Conservation (phyloP, 1,140 invertebrate genomes). For the Drosophila biarmipes region DNA sequence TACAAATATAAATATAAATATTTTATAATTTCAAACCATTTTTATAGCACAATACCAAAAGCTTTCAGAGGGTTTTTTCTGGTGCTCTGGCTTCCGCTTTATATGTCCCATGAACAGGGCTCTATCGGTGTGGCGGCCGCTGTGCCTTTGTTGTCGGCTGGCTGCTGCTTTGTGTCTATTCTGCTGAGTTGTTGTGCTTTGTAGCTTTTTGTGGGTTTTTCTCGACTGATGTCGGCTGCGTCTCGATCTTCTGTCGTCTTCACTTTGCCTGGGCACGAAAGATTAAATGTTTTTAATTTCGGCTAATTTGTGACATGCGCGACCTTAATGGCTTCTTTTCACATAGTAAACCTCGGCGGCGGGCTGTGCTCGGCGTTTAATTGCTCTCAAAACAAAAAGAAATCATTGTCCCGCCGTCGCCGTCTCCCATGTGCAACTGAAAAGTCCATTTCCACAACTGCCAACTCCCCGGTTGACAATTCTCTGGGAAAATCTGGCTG, state of each 20-base stretch:
- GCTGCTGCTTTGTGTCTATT: conserved; percentile 36
- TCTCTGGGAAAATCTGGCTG: conserved; percentile 45
- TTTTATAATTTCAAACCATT: no score
- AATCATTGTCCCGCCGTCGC: conserved; percentile 23
- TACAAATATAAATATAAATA: no score
- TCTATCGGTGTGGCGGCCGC: conserved; percentile 42
- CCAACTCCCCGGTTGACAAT: conserved; percentile 57
- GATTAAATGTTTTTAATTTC: conserved; percentile 80
- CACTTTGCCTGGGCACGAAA: conserved; percentile 50
- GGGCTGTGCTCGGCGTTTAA: conserved; percentile 56
- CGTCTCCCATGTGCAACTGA: conserved; percentile 5
- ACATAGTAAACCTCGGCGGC: conserved; percentile 67
- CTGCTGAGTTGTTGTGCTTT: conserved; percentile 34
- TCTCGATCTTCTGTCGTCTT: conserved; percentile 20
- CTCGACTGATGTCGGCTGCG: conserved; percentile 26
- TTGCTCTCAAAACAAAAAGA: conserved; percentile 53
- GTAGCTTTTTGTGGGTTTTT: conserved; percentile 58
- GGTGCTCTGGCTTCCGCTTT: no score
- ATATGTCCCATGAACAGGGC: neutral
- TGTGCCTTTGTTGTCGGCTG: conserved; percentile 30
- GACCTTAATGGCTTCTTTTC: conserved; percentile 80
- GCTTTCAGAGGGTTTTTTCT: no score
- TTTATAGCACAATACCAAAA: no score
- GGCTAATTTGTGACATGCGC: conserved; percentile 80
- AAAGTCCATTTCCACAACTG: neutral